Base-by-base conservation (phyloP, 35 echinoderm and acorn worm species). In the Holothuria glaberrima region DNA sequence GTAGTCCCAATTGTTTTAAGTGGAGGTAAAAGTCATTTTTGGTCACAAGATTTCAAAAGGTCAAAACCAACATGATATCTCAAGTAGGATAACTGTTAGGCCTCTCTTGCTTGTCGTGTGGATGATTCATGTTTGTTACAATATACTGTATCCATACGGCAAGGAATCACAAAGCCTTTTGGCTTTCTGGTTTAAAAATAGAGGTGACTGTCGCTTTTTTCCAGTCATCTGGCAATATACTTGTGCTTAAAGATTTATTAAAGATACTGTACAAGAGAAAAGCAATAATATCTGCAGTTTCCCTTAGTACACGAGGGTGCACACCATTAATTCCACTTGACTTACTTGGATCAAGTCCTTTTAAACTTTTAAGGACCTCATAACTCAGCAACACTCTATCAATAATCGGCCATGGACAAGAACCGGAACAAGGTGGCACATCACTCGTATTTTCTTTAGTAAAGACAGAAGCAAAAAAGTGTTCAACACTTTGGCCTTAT, bases 241-340 rank as follows among this genome's bases (percentile, higher is more conserved):
- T 27, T 5, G 12, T 10, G n/a, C n/a, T 26, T 31, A 68, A 25
- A 1, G 64, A 27, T 68, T 68, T 68, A 27, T 6, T 27, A 14
- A 27, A 68, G n/a, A 68, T 68, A 12, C 5, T 68, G n/a, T 27
- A 31, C 64, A 68, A 14, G n/a, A 19, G 64, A 1, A 68, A 5
- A 27, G 64, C 64, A 68, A 68, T 68, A n/a, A 6, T 19, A 24
- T 68, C 30, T 6, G 64, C 64, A 68, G 64, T 68, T 26, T 68
- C 64, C 1, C 30, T 68, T 14, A 68, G 1, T 10, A 68, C 64
- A 68, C 64, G 64, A 68, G 64, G 64, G 13, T 68, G 64, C n/a
- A 68, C 64, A 14, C 64, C 64, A 68, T 68, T 19, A 68, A 68
- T 68, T 69, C 66, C 66, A 69, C 66, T 13, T 29, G 66, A 69